Conservation (phyloP, 2,888 invertebrate species). For the Byasa hedistus region DNA sequence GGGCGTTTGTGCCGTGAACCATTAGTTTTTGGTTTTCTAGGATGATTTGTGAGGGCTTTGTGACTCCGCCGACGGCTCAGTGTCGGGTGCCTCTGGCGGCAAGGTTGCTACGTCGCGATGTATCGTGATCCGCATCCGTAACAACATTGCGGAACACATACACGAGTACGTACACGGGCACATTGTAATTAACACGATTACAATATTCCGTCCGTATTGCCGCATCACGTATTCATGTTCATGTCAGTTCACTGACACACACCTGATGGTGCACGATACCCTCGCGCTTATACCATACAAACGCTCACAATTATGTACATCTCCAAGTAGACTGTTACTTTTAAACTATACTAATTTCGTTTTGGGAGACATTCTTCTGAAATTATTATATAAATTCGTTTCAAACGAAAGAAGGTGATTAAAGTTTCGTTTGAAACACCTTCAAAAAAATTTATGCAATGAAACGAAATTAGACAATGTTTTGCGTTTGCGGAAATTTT, state of each 20-base stretch:
- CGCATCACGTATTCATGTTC: conserved; percentile 22
- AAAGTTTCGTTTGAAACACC: too few relatives aligned
- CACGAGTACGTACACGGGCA: conserved; percentile 29
- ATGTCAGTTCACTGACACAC: conserved; percentile 27
- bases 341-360: too few relatives aligned
- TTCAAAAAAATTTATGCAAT: too few relatives aligned
- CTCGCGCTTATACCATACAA: too few relatives aligned
- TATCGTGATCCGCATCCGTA: conserved; percentile 63
- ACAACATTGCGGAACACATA: conserved; percentile 57
- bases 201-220: conserved; percentile 29
- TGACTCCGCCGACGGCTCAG: conserved; percentile 38
- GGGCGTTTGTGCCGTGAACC: neutral
- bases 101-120: conserved; percentile 64
- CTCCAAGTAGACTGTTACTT: too few relatives aligned
- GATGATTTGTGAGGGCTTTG: conserved; percentile 38
- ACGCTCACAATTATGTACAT: too few relatives aligned
- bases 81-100: conserved; percentile 61
- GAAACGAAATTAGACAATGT: too few relatives aligned
- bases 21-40: conserved; percentile 35
- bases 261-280: neutral
- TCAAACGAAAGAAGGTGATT: too few relatives aligned
- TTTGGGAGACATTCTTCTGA: too few relatives aligned
- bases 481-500: too few relatives aligned
- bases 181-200: conserved; percentile 35
- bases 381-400: too few relatives aligned